Evolutionary conservation across 30 jellyfish, hydroid and myxozoan genomes (phyloP).

Genomic region (Chrysaora quinquecirrha): DNA sequence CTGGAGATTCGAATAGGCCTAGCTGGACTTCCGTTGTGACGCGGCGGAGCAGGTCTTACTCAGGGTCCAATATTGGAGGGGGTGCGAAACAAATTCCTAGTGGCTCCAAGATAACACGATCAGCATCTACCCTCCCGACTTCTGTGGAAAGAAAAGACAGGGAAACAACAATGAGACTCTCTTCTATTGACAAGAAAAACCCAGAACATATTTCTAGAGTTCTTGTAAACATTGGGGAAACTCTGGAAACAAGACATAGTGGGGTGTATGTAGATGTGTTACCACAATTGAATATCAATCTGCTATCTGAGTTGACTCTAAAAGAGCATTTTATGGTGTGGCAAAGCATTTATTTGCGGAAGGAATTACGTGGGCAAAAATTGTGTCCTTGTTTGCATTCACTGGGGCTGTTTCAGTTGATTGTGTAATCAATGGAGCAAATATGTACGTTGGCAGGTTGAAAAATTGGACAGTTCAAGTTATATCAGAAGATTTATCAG

Average conservation of each 20-base stretch:
- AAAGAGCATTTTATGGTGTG: conserved; percentile 61
- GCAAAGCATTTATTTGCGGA: conserved; percentile 80
- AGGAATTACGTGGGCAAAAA: conserved; percentile 92
- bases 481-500: conserved; percentile 53
- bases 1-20: conserved; percentile 1
- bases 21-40: not conserved
- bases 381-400: conserved; percentile 87
- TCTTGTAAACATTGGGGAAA: conserved; percentile 81
- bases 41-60: not conserved
- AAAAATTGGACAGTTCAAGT: conserved; percentile 84
- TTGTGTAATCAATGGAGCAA: conserved; percentile 85
- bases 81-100: too few species aligned
- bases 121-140: not conserved
- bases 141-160: not conserved
- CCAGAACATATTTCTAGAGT: conserved; percentile 65
- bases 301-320: conserved; percentile 69
- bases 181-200: conserved; percentile 32
- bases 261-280: conserved; percentile 78
- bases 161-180: not conserved
- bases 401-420: conserved; percentile 94
- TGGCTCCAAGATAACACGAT: conserved; percentile 1
- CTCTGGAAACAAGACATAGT: conserved; percentile 78
- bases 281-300: conserved; percentile 64
- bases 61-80: not conserved
- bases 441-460: conserved; percentile 65